phyloP scores from a whole-genome alignment of 2,888 invertebrate genomes.

The Rotaria sp. region DNA sequence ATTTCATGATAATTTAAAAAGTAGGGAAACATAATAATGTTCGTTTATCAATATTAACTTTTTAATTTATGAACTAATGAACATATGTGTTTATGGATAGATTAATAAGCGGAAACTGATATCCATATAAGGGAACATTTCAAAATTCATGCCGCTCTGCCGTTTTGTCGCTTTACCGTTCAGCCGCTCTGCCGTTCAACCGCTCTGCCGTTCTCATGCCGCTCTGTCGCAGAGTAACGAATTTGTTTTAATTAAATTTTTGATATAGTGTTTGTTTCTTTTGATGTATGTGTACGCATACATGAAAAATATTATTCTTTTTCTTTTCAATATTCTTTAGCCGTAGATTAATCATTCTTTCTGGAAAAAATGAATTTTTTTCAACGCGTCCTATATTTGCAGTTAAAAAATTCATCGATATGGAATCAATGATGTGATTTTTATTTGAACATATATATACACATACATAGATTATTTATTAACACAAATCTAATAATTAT shows the following conservation, averaged over 20 bases:
- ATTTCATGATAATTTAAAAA: too few relatives aligned
- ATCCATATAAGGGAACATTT: neutral
- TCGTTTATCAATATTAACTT: too few relatives aligned
- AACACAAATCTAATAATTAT: neutral
- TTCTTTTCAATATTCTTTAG: too few relatives aligned
- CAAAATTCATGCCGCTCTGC: neutral
- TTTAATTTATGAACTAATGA: too few relatives aligned
- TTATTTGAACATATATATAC: neutral
- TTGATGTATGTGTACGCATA: too few relatives aligned
- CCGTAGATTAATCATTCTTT: neutral
- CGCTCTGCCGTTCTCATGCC: neutral
- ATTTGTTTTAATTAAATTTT: too few relatives aligned
- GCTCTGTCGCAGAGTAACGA: neutral
- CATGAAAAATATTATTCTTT: too few relatives aligned
- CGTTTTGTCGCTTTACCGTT: neutral
- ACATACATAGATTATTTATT: neutral
- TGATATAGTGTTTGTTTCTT: too few relatives aligned
- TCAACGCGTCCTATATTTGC: too few relatives aligned
- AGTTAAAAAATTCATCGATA: neutral
- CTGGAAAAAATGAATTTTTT: neutral
- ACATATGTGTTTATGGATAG: too few relatives aligned
- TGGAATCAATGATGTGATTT: neutral
- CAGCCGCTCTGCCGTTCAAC: neutral
- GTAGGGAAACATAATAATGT: too few relatives aligned
- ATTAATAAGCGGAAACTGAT: too few relatives aligned